A percentile compares a stretch with the other conserved stretches of the same genome.
Evolutionary conservation across 2,113 vertebrate genomes (phyloP).

Genomic region (Phrynocephalus versicolor): DNA sequence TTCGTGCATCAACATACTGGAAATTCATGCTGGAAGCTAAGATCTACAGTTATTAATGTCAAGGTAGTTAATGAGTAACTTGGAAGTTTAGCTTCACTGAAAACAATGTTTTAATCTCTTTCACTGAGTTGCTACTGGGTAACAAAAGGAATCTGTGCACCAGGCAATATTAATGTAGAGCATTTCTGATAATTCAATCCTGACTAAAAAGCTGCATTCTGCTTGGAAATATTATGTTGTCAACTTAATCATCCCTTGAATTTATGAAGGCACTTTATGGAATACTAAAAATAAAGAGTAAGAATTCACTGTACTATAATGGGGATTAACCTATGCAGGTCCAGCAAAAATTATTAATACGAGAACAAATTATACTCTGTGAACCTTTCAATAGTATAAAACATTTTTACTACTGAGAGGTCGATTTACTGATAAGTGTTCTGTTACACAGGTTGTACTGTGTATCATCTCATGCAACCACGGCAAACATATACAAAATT

Average conservation of each 20-base stretch:
- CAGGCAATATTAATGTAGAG: not conserved
- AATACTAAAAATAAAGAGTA: not conserved
- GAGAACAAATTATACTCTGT: not conserved
- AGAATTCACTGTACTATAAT: not conserved
- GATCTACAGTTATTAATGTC: fast-evolving
- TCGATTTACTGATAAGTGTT: not conserved
- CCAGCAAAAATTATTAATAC: not conserved
- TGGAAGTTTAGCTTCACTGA: no score
- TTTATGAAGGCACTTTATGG: not conserved
- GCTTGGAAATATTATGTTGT: not conserved
- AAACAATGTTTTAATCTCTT: fast-evolving
- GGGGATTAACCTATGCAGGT: not conserved
- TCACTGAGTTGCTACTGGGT: fast-evolving
- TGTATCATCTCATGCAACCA: not conserved
- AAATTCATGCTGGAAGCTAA: not conserved
- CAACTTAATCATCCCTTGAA: not conserved
- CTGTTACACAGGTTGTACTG: not conserved
- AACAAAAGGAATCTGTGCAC: fast-evolving
- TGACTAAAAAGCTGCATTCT: not conserved
- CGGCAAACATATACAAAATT: not conserved
- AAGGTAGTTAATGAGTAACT: fast-evolving
- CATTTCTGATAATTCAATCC: not conserved
- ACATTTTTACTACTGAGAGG: not conserved
- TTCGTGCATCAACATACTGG: fast-evolving
- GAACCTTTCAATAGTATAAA: not conserved